Evolutionary conservation across 2,797 vertebrate species (phyloP), one percentile per base, ranked within the genome.

Genomic region (Petrocephalus schoutedeni): DNA sequence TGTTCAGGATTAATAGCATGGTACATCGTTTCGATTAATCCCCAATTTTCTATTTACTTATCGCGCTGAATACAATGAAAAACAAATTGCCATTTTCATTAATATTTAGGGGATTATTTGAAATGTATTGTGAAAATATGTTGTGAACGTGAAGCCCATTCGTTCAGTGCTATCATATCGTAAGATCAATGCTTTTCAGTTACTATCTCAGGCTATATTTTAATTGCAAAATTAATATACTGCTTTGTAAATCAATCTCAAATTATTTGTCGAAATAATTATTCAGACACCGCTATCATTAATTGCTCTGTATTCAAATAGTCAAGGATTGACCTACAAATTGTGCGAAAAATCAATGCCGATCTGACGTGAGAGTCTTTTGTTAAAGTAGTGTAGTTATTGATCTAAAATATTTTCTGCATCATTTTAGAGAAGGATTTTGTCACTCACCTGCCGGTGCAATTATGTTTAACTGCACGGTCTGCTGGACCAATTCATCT

Each of bases 391-490:
- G 57, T 86, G 57, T 64, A 86, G 8, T 67, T 67, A 86, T 64
- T 67, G 59, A 86, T 67, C 12, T 49, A 51, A 64, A 49, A 64
- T 86, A 58, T 86, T 61, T 45, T 86, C 28, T 23, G 4, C 8
- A 86, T 36, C 21, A 84, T 84, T 84, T 84, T 53, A 21, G 10
- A 54, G 49, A 53, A 84, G 82, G 49, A 84, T 23, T 10, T 14
- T 59, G 54, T 41, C 57, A 58, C 56, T 86, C 36, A 59, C 74
- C 74, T 54, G 83, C 49, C 23, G 53, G 28, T 51, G 49, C 21
- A 56, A 85, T 85, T 85, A 54, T 53, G 82, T 84, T 84, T 53
- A 84, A 54, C 53, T 84, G 53, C 82, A 84, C 82, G 82, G 82
- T 84, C 82, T 80, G 74, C 74, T 80, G 41, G 74, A 80, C 74